These are phyloP conservation scores for Pseudachorutes palmiensis DNA, from an alignment of 1,140 invertebrate genomes.

Conservation along the genomic window DNA sequence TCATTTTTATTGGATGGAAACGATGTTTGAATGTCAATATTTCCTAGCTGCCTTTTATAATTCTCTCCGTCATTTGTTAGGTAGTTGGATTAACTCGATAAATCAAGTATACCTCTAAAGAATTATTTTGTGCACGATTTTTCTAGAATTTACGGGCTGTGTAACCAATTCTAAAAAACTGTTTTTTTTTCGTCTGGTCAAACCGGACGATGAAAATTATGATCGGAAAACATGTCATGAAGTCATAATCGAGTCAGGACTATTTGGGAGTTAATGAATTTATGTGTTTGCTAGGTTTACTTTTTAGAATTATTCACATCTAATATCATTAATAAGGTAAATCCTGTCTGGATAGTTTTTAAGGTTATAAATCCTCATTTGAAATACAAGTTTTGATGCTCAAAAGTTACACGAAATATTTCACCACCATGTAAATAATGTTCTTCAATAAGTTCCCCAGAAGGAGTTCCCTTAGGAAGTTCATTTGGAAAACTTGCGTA, in stretches of 20 bases:
- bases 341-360: no score
- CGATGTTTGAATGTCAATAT: no score
- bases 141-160: background rate
- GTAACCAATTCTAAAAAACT: background rate
- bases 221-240: conserved; percentile 6
- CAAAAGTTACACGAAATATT: no score
- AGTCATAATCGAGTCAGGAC: conserved; percentile 2
- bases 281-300: background rate
- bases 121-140: background rate
- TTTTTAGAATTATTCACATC: background rate
- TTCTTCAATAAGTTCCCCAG: no score
- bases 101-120: background rate
- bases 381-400: no score
- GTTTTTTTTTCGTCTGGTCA: background rate
- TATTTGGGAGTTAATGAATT: background rate
- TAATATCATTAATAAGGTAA: background rate
- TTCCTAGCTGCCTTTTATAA: background rate
- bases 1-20: no score
- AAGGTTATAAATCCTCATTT: no score
- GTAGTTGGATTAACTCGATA: background rate
- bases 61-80: background rate
- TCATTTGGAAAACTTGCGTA: background rate
- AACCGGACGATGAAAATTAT: background rate
- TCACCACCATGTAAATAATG: no score
- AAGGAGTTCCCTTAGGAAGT: no score